Conservation (phyloP, 2,797 vertebrate genomes). For the Lemur catta region DNA sequence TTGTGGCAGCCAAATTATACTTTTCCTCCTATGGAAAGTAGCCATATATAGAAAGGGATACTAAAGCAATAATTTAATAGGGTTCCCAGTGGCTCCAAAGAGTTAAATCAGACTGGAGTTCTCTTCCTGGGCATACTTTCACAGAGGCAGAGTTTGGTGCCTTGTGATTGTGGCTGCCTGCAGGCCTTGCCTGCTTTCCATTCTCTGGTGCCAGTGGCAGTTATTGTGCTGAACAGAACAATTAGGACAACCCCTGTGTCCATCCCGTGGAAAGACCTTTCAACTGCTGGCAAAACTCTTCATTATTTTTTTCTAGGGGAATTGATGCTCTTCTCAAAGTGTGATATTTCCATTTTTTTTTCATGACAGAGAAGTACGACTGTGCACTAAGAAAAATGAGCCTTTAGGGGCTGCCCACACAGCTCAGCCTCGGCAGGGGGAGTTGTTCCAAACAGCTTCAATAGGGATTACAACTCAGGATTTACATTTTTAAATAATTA, state of each 20-base stretch:
- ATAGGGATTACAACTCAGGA: slow-evolving; percentile 56
- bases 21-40: not conserved
- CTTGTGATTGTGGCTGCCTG: not conserved
- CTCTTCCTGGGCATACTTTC: not conserved
- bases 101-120: not conserved
- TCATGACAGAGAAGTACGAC: slow-evolving; percentile 71
- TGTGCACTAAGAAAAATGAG: slow-evolving; percentile 75
- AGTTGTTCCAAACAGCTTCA: slow-evolving; percentile 42
- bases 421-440: slow-evolving; percentile 69
- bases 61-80: not conserved
- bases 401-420: slow-evolving; percentile 79
- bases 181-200: not conserved
- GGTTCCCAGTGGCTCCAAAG: not conserved
- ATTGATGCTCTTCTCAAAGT: slow-evolving; percentile 71
- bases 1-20: not conserved
- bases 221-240: not conserved
- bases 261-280: not conserved
- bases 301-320: slow-evolving; percentile 18
- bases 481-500: slow-evolving; percentile 76
- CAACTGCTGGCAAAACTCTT: not conserved
- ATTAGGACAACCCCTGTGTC: not conserved
- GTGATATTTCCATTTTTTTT: slow-evolving; percentile 75
- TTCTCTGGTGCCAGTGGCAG: not conserved
- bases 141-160: not conserved
- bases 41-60: not conserved